These are phyloP conservation scores for Yponomeuta evonymella DNA, from an alignment of 2,888 invertebrate species.

Conservation along the genomic window DNA sequence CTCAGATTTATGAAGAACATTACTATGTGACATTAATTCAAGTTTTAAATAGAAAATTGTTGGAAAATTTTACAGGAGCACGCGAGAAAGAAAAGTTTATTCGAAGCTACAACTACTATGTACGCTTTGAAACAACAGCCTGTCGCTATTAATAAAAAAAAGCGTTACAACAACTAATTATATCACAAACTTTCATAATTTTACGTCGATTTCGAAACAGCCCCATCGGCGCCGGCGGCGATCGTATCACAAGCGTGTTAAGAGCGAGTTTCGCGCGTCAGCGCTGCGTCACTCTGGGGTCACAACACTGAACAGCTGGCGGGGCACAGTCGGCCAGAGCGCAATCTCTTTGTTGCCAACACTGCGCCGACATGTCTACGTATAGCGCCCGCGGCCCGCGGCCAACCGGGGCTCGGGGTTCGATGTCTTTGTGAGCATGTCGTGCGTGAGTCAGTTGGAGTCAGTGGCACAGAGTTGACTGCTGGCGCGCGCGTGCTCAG, in stretches of 20 bases:
- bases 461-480: not conserved
- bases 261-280: slow-evolving; percentile 54
- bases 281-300: slow-evolving; percentile 34
- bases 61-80: not conserved
- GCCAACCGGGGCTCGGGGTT: slow-evolving; percentile 7
- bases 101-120: not conserved
- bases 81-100: no score
- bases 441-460: not conserved
- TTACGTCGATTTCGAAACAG: not conserved
- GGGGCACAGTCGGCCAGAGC: slow-evolving; percentile 26
- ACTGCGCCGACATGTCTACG: slow-evolving; percentile 11
- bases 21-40: not conserved
- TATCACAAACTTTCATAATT: not conserved
- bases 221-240: slow-evolving; percentile 15
- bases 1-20: not conserved
- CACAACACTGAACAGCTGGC: slow-evolving; percentile 73
- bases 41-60: not conserved
- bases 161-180: not conserved
- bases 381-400: not conserved
- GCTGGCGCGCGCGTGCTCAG: not conserved
- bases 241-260: slow-evolving; percentile 24
- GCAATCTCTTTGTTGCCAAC: slow-evolving; percentile 45
- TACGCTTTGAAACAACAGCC: not conserved
- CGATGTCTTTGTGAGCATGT: slow-evolving; percentile 7
- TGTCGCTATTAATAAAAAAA: not conserved